Percentiles rank a stretch among this genome's conserved stretches.
phyloP scores from a whole-genome alignment of 2,888 invertebrate species.

The Achlya flavicornis region DNA sequence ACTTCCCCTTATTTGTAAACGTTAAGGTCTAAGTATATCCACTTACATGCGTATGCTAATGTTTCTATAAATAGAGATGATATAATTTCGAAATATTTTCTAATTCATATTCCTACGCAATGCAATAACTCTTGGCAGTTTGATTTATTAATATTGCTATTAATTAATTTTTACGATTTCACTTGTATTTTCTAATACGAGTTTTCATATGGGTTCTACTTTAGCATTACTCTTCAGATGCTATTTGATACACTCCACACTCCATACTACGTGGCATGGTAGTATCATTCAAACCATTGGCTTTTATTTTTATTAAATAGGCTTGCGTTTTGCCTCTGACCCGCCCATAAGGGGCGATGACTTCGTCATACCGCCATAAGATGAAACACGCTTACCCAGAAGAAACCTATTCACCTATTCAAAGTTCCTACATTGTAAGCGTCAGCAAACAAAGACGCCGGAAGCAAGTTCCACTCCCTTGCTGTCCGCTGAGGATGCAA shows the following conservation, averaged over 20 bases:
- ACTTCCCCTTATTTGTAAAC: background rate
- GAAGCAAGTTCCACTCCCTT: too few relatives aligned
- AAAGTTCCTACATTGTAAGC: too few relatives aligned
- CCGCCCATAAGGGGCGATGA: too few relatives aligned
- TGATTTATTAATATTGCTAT: background rate
- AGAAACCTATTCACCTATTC: too few relatives aligned
- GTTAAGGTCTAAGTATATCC: background rate
- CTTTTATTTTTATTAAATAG: too few relatives aligned
- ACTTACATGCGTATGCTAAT: background rate
- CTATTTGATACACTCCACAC: background rate
- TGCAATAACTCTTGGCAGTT: background rate
- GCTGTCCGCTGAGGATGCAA: too few relatives aligned
- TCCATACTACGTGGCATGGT: too few relatives aligned
- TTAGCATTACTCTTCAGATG: background rate
- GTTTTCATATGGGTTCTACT: background rate
- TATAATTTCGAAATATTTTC: background rate
- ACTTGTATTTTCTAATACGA: background rate
- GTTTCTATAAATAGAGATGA: background rate
- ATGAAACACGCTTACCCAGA: too few relatives aligned
- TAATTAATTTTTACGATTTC: background rate
- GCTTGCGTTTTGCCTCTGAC: too few relatives aligned
- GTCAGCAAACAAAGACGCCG: too few relatives aligned
- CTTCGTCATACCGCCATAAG: too few relatives aligned
- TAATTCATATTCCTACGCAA: background rate
- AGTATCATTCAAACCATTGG: too few relatives aligned